Percentiles rank a stretch among this genome's conserved stretches.
phyloP scores from a whole-genome alignment of 2,888 invertebrate genomes.

The Coelopa pilipes region DNA sequence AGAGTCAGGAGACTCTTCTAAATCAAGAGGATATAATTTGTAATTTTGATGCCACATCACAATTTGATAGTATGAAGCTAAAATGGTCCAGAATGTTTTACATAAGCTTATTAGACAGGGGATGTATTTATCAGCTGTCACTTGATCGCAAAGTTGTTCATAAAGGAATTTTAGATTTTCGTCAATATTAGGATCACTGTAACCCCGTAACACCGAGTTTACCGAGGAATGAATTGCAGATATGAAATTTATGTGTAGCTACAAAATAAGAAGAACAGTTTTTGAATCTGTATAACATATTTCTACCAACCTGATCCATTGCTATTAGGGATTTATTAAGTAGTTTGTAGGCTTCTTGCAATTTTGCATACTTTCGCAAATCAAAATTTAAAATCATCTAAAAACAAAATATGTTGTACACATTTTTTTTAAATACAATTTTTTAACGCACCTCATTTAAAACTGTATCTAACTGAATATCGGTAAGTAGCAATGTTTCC shows the following conservation, averaged over 20 bases:
- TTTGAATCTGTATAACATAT: not conserved
- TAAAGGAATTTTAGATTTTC: conserved; percentile 77
- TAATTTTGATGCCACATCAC: conserved; percentile 66
- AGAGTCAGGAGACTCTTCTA: conserved; percentile 72
- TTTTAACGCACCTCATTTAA: conserved; percentile 77
- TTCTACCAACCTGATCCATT: conserved; percentile 75
- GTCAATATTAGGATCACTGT: conserved; percentile 66
- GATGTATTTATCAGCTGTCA: conserved; percentile 63
- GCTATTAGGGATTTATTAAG: conserved; percentile 92
- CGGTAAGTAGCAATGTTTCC: conserved; percentile 90
- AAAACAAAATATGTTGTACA: conserved; percentile 10
- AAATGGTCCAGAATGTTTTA: conserved; percentile 84
- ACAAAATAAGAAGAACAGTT: conserved; percentile 26
- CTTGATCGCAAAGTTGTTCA: conserved; percentile 78
- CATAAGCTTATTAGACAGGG: conserved; percentile 87
- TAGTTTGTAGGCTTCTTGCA: conserved; percentile 88
- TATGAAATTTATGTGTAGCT: conserved; percentile 93
- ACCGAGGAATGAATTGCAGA: conserved; percentile 89
- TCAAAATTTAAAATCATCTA: conserved; percentile 76
- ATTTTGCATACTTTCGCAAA: conserved; percentile 79
- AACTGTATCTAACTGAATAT: conserved; percentile 89
- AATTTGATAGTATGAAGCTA: conserved; percentile 78
- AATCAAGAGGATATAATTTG: conserved; percentile 58
- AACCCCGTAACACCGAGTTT: conserved; percentile 70
- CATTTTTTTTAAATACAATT: not conserved